Base-by-base conservation (phyloP, 2,888 invertebrate species). In the Sturmia bella region DNA sequence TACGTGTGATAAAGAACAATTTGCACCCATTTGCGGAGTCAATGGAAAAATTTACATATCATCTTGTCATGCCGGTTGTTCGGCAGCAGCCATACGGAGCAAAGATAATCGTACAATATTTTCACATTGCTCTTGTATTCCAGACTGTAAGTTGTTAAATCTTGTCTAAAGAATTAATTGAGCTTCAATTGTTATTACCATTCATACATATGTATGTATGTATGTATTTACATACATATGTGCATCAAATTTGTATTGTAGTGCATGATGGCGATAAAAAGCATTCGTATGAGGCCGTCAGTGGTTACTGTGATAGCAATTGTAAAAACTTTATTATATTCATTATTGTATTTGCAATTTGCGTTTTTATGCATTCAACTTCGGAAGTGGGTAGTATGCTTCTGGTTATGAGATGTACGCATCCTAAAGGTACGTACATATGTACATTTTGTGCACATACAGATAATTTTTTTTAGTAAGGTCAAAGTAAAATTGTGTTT, bases 351-450 rank as follows among this genome's bases (percentile, higher is more conserved):
- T 97, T 98, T 92, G 96, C 97, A 13, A 92, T 96, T 85, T 94
- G 97, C 89, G 97, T 97, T 90, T 96, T 98, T 91, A 95, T 97
- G 87, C 97, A 97, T 91, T 97, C 97, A 83, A 97, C 96, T 69
- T 96, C 96, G 39, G 98, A 98, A 91, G 97, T 97, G 61, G 97
- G 97, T 77, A 95, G 96, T 63, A 97, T 97, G 94, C 91, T 98
- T 86, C 93, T 98, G 83, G 97, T 97, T 80, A 94, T 98, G 90
- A 94, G 97, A 68, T 97, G 97, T 89, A 97, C 97, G 13, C 96
- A 97, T 90, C 96, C 97, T 43, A 93, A 95, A 85, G 93, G 93
- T 93, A 83, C 7, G 11, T n/a, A 15, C 6, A 4, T 17, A 32
- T 5, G 21, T 19, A 48, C 7, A 48, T 48, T 2, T 24, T 9